Conservation (phyloP, 2,113 vertebrate species). For the Himantopus leucocephalus region DNA sequence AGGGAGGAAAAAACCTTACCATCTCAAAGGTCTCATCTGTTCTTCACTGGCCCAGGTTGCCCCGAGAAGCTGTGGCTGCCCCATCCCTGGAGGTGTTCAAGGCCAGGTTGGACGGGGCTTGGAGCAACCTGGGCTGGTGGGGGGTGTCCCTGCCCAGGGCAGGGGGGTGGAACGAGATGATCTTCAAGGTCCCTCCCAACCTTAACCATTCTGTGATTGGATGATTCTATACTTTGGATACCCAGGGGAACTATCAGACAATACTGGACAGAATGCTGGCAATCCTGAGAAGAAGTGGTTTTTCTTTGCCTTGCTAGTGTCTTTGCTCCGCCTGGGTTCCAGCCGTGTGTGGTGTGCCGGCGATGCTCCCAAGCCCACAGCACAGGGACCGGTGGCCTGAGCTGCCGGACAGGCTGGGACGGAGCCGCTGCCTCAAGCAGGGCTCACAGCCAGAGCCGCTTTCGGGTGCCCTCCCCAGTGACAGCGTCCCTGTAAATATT, state of each 20-base stretch:
- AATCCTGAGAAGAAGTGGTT: background rate
- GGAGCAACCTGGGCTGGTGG: too few relatives aligned
- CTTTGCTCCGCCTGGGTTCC: accelerated
- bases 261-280: background rate
- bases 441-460: background rate
- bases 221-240: background rate
- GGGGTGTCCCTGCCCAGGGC: too few relatives aligned
- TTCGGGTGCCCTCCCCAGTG: background rate
- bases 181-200: too few relatives aligned
- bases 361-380: accelerated
- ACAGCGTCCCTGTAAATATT: background rate
- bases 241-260: background rate
- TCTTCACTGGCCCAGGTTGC: too few relatives aligned
- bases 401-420: background rate
- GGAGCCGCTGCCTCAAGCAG: too few relatives aligned
- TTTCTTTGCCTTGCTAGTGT: background rate
- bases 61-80: too few relatives aligned
- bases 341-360: accelerated
- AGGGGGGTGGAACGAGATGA: too few relatives aligned
- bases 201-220: too few relatives aligned
- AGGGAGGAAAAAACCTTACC: background rate
- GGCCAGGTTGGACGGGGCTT: too few relatives aligned
- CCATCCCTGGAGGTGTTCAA: too few relatives aligned
- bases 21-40: background rate
- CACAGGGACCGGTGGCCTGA: accelerated